phyloP scores from a whole-genome alignment of 2,888 invertebrate genomes.

The Blomia tropicalis region DNA sequence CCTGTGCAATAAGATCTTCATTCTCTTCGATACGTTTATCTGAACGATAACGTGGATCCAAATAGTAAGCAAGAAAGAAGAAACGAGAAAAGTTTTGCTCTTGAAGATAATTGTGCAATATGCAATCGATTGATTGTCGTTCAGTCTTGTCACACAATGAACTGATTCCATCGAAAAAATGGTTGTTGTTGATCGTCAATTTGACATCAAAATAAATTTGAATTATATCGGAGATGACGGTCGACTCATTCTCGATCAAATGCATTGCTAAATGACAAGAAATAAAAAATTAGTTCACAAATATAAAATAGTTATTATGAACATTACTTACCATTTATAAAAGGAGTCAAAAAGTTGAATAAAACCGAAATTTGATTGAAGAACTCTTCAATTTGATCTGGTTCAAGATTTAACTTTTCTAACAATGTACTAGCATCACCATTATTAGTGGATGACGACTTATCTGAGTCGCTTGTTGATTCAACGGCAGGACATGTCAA shows the following conservation, averaged over 20 bases:
- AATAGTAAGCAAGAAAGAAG: slow-evolving; percentile 1
- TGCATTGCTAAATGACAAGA: neutral
- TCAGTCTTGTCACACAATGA: neutral
- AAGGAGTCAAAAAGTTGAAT: slow-evolving; percentile 14
- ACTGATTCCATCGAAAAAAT: slow-evolving; percentile 1
- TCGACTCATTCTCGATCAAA: slow-evolving; percentile 3
- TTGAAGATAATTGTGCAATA: slow-evolving; percentile 1
- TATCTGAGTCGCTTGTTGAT: neutral
- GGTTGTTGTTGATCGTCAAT: neutral
- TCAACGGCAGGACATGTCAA: neutral
- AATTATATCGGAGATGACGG: slow-evolving; percentile 9
- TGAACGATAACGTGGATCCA: slow-evolving; percentile 8
- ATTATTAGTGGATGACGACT: neutral
- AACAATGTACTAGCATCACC: neutral
- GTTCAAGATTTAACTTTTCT: neutral
- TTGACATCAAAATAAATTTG: slow-evolving; percentile 15
- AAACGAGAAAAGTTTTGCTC: slow-evolving; percentile 7
- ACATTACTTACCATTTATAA: slow-evolving; percentile 3
- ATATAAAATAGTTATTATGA: neutral
- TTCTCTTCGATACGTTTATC: slow-evolving; percentile 14
- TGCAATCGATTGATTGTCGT: slow-evolving; percentile 10
- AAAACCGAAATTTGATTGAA: slow-evolving; percentile 4
- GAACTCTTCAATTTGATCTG: neutral
- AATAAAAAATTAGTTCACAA: neutral
- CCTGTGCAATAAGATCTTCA: slow-evolving; percentile 5